Conservation (phyloP, 2,888 invertebrate species). For the Hirudinaria manillensis region DNA sequence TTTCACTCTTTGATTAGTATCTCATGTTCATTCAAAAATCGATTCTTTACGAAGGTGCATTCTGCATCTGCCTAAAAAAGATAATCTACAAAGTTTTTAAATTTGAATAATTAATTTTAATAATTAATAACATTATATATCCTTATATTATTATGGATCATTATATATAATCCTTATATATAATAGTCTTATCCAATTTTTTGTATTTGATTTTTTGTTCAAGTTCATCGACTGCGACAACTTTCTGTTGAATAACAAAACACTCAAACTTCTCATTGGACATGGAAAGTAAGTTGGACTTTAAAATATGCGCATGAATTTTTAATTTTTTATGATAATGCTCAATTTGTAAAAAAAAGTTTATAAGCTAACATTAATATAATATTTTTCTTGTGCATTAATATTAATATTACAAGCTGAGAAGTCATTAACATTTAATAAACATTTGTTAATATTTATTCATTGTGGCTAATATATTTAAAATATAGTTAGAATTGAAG, state of each 20-base stretch:
- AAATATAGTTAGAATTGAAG: too few relatives aligned
- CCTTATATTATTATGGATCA: too few relatives aligned
- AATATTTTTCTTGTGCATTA: not conserved
- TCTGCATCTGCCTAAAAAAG: not conserved
- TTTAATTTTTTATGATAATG: not conserved
- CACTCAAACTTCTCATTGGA: constrained; percentile 60
- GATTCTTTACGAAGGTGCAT: not conserved
- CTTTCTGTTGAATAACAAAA: constrained; percentile 55
- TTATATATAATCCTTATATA: too few relatives aligned
- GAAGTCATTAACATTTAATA: too few relatives aligned
- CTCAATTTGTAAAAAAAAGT: not conserved
- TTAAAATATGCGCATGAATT: not conserved
- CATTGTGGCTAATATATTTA: too few relatives aligned
- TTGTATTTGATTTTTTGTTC: constrained; percentile 5
- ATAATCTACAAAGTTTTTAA: too few relatives aligned
- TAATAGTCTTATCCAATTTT: too few relatives aligned
- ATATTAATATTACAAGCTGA: not conserved
- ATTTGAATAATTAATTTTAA: too few relatives aligned
- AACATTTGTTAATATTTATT: too few relatives aligned
- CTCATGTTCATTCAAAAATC: not conserved
- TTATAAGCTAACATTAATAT: too few relatives aligned
- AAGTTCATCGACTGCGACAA: constrained; percentile 53
- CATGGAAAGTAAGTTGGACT: constrained; percentile 37
- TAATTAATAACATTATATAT: too few relatives aligned
- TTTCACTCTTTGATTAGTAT: not conserved